Evolutionary conservation across 2,888 invertebrate species (phyloP).

Genomic region (Aphelenchoides bicaudatus): DNA sequence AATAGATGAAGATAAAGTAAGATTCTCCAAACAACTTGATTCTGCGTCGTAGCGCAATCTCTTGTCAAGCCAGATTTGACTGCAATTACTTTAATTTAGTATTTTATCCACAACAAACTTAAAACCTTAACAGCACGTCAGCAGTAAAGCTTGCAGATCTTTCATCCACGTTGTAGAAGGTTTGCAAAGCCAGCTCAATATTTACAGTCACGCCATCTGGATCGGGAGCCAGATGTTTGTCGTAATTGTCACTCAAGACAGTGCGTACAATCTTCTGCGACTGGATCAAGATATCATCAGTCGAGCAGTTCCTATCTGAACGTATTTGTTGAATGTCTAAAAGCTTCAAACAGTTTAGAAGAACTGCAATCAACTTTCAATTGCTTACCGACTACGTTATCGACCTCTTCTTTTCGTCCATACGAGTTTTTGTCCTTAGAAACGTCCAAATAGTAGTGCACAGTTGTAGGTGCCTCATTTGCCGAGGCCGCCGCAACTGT

Average conservation of each 20-base stretch:
- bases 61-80: constrained; percentile 58
- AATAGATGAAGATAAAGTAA: constrained; percentile 54
- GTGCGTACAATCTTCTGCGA: constrained; percentile 21
- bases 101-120: not conserved
- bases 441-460: too few relatives aligned
- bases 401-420: too few relatives aligned
- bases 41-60: constrained; percentile 48
- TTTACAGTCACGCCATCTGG: constrained; percentile 36
- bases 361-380: not conserved
- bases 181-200: constrained; percentile 38
- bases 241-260: constrained; percentile 27
- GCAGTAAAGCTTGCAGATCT: constrained; percentile 54
- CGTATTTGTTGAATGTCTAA: too few relatives aligned
- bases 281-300: constrained; percentile 27
- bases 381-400: too few relatives aligned
- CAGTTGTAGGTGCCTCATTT: too few relatives aligned
- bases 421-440: too few relatives aligned
- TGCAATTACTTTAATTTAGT: constrained; percentile 30
- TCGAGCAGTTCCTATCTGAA: constrained; percentile 22
- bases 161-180: constrained; percentile 38
- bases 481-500: constrained; percentile 1
- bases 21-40: constrained; percentile 46
- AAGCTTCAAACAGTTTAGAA: not conserved
- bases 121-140: constrained; percentile 55
- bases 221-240: constrained; percentile 32